Base-by-base conservation (phyloP, 2,888 invertebrate species). In the Eupithecia exiguata region DNA sequence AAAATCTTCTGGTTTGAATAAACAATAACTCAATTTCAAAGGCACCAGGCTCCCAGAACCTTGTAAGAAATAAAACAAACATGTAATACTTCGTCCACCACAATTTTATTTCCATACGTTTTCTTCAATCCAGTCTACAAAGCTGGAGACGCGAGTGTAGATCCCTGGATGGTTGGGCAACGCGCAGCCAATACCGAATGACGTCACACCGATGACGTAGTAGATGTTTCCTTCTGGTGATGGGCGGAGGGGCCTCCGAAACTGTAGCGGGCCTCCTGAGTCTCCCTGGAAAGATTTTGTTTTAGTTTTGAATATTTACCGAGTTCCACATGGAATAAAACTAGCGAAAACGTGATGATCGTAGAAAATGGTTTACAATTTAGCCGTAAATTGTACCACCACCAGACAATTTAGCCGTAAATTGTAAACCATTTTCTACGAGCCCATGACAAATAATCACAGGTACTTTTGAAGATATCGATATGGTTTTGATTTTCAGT, bases 231-330 rank as follows among this genome's bases (percentile, higher is more conserved):
- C 86, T 46, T 84, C 72, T 1, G 73, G 71, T 0, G 81, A 70
- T 16, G 70, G 66, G 14, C 83, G 81, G 1, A 89, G 75, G 0
- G 80, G 78, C 16, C 88, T 86, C 46, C 84, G 82, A 25, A 95
- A 86, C 81, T 95, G 92, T 6, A 97, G 88, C 0, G 97, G 97
- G 3, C 96, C 96, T 18, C 97, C 97, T 5, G 96, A 96, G 87
- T 97, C 97, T 67, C 97, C 97, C 96, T 96, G 87, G 21, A 68
- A 67, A 36, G 35, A 36, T 66, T 30, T 5, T 30, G 5, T 18
- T 35, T n/a, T n/a, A 9, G 1, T 40, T 40, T 40, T 40, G 4
- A 40, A 40, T 40, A 40, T 14, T 40, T 40, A 3, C 40, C 14
- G 40, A 14, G 40, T 12, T 40, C 3, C 40, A 9, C 7, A 38